Percentiles rank a stretch among this genome's conserved stretches.
Evolutionary conservation across 1,140 invertebrate genomes (phyloP).

Genomic region (Apis dorsata): DNA sequence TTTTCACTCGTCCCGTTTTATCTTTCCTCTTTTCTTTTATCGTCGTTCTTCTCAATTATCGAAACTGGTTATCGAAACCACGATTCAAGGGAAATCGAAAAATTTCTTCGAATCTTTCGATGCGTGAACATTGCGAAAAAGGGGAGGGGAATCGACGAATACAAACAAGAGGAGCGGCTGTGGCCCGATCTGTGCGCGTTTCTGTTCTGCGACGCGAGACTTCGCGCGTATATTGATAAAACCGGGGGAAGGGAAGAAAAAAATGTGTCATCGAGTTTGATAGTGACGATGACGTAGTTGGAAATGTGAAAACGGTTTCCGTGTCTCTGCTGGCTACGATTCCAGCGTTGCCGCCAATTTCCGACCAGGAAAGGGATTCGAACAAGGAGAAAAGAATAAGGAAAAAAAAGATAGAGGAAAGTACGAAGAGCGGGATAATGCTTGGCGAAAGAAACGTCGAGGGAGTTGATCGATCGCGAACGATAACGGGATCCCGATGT

Average conservation of each 20-base stretch:
- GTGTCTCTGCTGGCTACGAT: not conserved
- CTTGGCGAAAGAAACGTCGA: slow-evolving; percentile 25
- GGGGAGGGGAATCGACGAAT: no score
- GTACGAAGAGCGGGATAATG: slow-evolving; percentile 12
- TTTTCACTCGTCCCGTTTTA: not conserved
- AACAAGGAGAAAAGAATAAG: not conserved
- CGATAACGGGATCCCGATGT: slow-evolving; percentile 65
- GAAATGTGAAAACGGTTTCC: not conserved
- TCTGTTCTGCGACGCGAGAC: not conserved
- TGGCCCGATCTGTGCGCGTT: not conserved
- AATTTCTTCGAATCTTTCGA: not conserved
- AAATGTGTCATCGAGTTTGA: not conserved
- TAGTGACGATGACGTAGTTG: not conserved
- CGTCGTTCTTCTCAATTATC: not conserved
- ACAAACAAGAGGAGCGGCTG: not conserved
- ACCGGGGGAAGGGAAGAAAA: not conserved
- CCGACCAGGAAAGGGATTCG: not conserved
- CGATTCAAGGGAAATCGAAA: not conserved
- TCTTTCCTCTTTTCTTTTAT: not conserved
- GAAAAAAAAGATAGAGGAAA: slow-evolving; percentile 1
- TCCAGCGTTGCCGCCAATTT: not conserved
- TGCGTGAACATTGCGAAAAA: not conserved
- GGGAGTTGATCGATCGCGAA: slow-evolving; percentile 59
- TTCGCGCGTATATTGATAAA: not conserved
- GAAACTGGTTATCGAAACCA: not conserved